Percentiles rank a stretch among this genome's conserved stretches.
These are phyloP conservation scores for Micromys minutus DNA, from an alignment of 2,113 vertebrate species.

Conservation along the genomic window DNA sequence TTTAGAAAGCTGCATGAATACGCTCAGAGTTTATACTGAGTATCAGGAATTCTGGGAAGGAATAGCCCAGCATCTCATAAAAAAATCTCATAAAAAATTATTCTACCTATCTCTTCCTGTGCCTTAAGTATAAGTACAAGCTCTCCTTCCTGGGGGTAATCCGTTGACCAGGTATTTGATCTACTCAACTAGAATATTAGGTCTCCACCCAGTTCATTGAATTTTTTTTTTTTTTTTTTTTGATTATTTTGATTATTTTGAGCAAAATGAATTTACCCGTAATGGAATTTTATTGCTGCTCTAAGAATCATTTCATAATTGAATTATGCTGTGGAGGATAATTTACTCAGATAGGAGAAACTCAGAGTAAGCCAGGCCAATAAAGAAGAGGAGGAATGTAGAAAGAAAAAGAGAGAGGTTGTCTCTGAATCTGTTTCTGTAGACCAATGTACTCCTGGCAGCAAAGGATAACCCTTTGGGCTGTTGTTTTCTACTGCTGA, in stretches of 20 bases:
- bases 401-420: too few species aligned
- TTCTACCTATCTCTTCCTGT: neutral
- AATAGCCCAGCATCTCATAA: neutral
- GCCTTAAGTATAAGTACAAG: too few species aligned
- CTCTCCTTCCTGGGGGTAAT: neutral
- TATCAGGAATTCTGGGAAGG: neutral
- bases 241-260: too few species aligned
- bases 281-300: neutral
- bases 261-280: neutral
- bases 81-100: neutral
- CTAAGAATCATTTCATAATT: neutral
- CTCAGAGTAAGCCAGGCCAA: neutral
- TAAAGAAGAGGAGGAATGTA: too few species aligned
- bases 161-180: neutral
- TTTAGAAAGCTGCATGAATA: neutral
- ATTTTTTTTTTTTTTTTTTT: too few species aligned
- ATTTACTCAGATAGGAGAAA: neutral
- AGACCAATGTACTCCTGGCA: neutral
- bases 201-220: neutral
- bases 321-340: neutral
- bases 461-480: neutral
- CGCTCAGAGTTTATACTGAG: neutral
- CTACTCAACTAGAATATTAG: neutral
- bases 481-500: neutral
- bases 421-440: neutral